Evolutionary conservation across 2,797 vertebrate genomes (phyloP), one percentile per base, ranked within the genome.

Genomic region (Bryconaethiops microstoma): DNA sequence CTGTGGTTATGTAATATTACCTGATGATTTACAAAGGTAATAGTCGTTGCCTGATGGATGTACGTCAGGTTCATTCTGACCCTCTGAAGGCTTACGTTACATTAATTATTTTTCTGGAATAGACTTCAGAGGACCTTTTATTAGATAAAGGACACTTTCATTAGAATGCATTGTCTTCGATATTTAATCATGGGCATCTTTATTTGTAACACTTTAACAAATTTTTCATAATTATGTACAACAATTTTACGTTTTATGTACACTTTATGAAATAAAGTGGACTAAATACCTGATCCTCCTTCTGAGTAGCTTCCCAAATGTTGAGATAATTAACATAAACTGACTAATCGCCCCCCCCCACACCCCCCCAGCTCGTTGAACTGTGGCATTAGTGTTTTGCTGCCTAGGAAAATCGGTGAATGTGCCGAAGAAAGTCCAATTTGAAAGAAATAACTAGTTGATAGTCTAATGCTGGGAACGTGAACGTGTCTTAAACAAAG

Each of bases 401-500:
- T 59, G n/a, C 21, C 59, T 60, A 4, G 42, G 39, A 23, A 52
- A 55, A 64, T n/a, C 21, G 13, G 54, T 5, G 21, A 48, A 35
- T 23, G 25, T 68, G 13, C 13, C 10, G 12, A 21, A 63, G 14
- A 71, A 64, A 13, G 19, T 68, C 39, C 64, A 19, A 6, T 45
- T 48, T 21, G 0, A 42, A 2, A 48, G 54, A 45, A 64, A 2
- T 42, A 76, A 55, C 29, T 4, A 17, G 50, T 69, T 62, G 54
- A 50, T 78, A n/a, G 54, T n/a, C 45, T 74, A 82, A 78, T 82
- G 70, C 63, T 78, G 35, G 55, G 17, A 63, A 59, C 67, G 17
- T 74, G 17, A 74, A 74, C 68, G 52, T 68, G 29, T 71, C 40
- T 79, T 79, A 80, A 74, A 50, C 25, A 67, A 77, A 73, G 64